These are phyloP conservation scores for Schizopygopsis malacanthus DNA, from an alignment of 2,797 vertebrate species.

Conservation along the genomic window DNA sequence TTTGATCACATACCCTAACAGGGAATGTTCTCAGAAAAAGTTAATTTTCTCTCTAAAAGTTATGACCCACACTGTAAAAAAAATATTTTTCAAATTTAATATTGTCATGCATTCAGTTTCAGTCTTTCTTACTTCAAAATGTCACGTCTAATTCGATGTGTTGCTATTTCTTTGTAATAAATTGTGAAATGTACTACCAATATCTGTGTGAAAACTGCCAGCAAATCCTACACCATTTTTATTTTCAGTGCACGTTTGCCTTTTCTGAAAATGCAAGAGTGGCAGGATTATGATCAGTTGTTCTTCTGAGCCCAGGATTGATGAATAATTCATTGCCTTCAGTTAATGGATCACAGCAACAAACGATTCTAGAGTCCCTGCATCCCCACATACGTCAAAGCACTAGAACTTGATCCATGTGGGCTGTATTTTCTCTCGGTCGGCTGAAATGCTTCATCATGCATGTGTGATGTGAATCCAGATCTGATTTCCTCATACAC, in stretches of 20 bases:
- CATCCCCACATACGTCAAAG: constrained; percentile 24
- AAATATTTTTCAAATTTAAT: no score
- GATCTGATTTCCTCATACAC: not conserved
- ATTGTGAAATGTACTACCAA: not conserved
- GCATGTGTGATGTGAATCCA: not conserved
- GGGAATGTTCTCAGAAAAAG: not conserved
- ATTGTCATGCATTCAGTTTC: not conserved
- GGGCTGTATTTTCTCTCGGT: constrained; percentile 14
- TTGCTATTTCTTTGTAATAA: not conserved
- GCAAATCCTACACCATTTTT: not conserved
- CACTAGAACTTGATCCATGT: constrained; percentile 23
- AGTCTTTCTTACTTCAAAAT: not conserved
- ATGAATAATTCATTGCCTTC: constrained; percentile 56
- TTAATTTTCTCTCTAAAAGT: not conserved
- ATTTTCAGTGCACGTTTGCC: constrained; percentile 9
- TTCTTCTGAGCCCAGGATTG: not conserved
- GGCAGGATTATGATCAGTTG: constrained; percentile 36
- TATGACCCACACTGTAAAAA: not conserved
- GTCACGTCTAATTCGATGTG: not conserved
- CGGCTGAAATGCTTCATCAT: constrained; percentile 25
- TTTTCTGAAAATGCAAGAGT: constrained; percentile 12
- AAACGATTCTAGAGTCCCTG: constrained; percentile 16
- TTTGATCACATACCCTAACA: not conserved
- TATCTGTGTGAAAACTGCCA: not conserved
- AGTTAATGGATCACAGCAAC: constrained; percentile 49